These are phyloP conservation scores for Chromis chromis DNA, from an alignment of 2,797 vertebrate species.

Conservation along the genomic window DNA sequence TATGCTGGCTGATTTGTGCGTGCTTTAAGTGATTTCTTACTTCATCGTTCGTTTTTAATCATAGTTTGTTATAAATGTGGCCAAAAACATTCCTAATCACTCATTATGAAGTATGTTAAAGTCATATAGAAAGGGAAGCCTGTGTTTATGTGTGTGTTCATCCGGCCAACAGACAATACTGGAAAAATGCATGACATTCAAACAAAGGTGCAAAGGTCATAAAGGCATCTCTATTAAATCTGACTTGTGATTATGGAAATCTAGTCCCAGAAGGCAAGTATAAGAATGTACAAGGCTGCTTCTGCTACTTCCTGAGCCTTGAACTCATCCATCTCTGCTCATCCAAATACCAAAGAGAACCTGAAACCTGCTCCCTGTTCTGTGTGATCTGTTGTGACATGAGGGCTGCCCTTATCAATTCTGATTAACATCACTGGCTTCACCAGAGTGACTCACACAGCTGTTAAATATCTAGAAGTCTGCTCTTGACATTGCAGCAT, in stretches of 20 bases:
- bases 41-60: neutral
- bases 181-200: conserved; percentile 4
- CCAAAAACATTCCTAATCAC: conserved; percentile 26
- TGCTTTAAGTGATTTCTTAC: conserved; percentile 9
- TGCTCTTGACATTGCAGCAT: conserved; percentile 33
- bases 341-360: conserved; percentile 62
- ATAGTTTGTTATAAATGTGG: conserved; percentile 16
- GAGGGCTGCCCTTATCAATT: conserved; percentile 76
- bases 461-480: conserved; percentile 57
- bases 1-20: conserved; percentile 18
- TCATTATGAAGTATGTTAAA: conserved; percentile 23
- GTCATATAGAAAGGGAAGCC: conserved; percentile 14
- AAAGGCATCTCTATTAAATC: conserved; percentile 43
- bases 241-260: conserved; percentile 39
- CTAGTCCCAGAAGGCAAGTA: conserved; percentile 25
- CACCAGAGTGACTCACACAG: conserved; percentile 57
- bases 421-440: conserved; percentile 71
- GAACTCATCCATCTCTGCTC: conserved; percentile 39
- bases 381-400: conserved; percentile 72
- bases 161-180: conserved; percentile 24
- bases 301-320: conserved; percentile 45
- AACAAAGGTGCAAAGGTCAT: conserved; percentile 18
- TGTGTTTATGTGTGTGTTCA: conserved; percentile 15
- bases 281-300: conserved; percentile 16
- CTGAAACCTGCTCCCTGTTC: conserved; percentile 65